These are phyloP conservation scores for Falco naumanni DNA, from an alignment of 2,797 vertebrate genomes.

Conservation along the genomic window DNA sequence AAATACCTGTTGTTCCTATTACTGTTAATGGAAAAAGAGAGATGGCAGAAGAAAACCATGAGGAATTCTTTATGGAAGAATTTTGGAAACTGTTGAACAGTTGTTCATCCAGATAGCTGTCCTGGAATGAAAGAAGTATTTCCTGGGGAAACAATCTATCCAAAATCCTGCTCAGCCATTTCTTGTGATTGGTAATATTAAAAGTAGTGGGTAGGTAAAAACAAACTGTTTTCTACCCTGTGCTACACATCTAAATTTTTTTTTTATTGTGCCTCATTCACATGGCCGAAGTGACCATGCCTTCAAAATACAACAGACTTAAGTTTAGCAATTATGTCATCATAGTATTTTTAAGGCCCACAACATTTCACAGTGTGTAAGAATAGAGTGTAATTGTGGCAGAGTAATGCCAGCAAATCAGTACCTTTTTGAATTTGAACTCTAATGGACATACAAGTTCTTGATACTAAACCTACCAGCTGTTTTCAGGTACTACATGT, in stretches of 20 bases:
- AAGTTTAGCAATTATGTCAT: not conserved
- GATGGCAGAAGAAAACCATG: not conserved
- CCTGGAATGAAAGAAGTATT: not conserved
- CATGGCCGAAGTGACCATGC: not conserved
- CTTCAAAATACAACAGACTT: not conserved
- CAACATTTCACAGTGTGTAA: not conserved
- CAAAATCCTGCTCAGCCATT: not conserved
- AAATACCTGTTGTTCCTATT: not conserved
- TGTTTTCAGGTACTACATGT: not conserved
- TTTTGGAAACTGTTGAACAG: not conserved
- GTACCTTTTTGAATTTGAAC: constrained; percentile 8
- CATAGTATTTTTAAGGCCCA: not conserved
- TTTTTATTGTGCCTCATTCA: not conserved
- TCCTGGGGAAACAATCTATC: not conserved
- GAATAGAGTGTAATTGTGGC: not conserved
- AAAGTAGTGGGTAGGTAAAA: not conserved
- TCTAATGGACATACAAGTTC: not conserved
- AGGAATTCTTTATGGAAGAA: constrained; percentile 1
- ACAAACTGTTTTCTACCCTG: not conserved
- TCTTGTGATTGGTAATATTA: not conserved
- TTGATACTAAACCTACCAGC: not conserved
- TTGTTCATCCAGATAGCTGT: not conserved
- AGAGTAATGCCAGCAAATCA: not conserved
- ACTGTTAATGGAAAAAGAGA: not conserved
- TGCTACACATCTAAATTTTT: not conserved